Conservation (phyloP, 1,140 invertebrate species). For the Diachasma alloeum region DNA sequence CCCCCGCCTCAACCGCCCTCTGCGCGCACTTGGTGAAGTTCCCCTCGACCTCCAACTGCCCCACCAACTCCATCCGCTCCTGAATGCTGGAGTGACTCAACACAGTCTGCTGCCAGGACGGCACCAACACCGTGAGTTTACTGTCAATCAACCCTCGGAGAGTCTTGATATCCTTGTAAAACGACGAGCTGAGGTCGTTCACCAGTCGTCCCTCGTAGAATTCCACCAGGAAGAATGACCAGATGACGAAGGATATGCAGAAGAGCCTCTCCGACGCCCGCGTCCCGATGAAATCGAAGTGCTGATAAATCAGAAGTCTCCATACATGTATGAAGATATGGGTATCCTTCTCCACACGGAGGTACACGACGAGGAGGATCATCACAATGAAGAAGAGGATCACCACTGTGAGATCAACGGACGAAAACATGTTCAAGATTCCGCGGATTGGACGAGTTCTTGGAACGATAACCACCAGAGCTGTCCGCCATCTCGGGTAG, state of each 20-base stretch:
- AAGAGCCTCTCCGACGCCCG: conserved; percentile 19
- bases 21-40: conserved; percentile 18
- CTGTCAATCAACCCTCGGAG: conserved; percentile 13
- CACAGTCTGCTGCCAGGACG: conserved; percentile 4
- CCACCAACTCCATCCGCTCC: background rate
- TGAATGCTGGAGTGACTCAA: background rate
- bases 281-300: conserved; percentile 13
- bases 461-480: conserved; percentile 13
- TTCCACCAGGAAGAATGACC: conserved; percentile 13
- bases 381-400: background rate
- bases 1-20: background rate
- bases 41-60: background rate
- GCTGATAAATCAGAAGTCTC: conserved; percentile 20
- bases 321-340: conserved; percentile 10
- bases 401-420: background rate
- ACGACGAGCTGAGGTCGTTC: conserved; percentile 15
- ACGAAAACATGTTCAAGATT: background rate
- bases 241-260: conserved; percentile 22
- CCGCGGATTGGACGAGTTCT: conserved; percentile 4
- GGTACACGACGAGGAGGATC: background rate
- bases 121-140: conserved; percentile 18
- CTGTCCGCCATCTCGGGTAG: conserved; percentile 26
- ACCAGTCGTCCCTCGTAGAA: conserved; percentile 26
- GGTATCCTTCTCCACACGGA: background rate
- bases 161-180: conserved; percentile 26